A percentile compares a stretch with the other conserved stretches of the same genome.
These are phyloP conservation scores for Fringilla coelebs DNA, from an alignment of 2,797 vertebrate species.

Conservation along the genomic window DNA sequence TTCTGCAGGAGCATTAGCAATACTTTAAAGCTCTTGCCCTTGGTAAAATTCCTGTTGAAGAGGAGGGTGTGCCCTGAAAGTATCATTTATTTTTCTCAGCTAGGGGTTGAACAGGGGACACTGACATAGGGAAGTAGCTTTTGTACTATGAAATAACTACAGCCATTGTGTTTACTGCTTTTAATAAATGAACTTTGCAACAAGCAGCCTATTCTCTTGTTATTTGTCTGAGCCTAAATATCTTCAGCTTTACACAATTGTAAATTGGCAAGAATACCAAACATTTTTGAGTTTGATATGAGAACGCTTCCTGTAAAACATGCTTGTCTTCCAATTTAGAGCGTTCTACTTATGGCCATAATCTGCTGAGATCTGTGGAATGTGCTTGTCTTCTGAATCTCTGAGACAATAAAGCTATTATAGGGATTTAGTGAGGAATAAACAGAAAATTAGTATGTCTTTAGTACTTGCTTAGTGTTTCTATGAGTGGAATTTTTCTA, in stretches of 20 bases:
- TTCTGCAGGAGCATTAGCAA: background rate
- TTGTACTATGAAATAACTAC: background rate
- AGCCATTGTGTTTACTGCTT: background rate
- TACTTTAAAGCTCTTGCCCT: background rate
- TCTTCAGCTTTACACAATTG: constrained; percentile 32
- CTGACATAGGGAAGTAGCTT: background rate
- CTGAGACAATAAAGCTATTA: constrained; percentile 21
- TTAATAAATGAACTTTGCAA: constrained; percentile 14
- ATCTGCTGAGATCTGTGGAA: constrained; percentile 47
- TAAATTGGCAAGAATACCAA: constrained; percentile 41
- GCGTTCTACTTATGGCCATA: background rate
- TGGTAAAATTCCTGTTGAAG: background rate
- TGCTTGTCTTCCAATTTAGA: constrained; percentile 29
- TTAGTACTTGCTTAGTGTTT: background rate
- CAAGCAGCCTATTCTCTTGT: constrained; percentile 7
- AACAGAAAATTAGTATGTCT: background rate
- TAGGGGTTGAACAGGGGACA: background rate
- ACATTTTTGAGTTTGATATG: constrained; percentile 54
- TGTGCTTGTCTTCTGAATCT: constrained; percentile 12
- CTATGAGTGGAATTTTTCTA: background rate
- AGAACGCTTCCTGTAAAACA: constrained; percentile 47
- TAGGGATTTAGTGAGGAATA: background rate
- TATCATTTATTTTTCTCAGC: background rate
- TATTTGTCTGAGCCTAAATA: background rate
- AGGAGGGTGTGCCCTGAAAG: background rate